Evolutionary conservation across 2,797 vertebrate genomes (phyloP).

Genomic region (Clarias platycephalus): DNA sequence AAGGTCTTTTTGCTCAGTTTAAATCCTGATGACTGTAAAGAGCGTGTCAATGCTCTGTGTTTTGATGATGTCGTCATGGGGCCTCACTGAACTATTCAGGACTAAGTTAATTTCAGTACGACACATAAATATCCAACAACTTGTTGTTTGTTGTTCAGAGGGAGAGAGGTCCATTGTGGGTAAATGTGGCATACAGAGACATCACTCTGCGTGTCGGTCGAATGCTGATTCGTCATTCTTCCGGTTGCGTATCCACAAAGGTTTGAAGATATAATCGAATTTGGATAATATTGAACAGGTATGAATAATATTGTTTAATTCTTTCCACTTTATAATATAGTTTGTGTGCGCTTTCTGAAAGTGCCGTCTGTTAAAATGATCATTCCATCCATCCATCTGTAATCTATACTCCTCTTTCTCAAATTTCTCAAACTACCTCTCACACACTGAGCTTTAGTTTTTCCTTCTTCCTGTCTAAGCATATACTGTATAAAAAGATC

Average conservation of each 20-base stretch:
- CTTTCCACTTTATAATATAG: no score
- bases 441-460: not conserved
- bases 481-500: not conserved
- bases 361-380: no score
- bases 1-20: not conserved
- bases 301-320: not conserved
- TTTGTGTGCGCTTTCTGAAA: no score
- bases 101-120: not conserved
- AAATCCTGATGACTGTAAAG: not conserved
- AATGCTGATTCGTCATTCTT: not conserved
- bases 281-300: not conserved
- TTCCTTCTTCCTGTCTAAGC: not conserved
- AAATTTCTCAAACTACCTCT: not conserved
- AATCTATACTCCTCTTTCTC: no score
- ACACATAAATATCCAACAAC: not conserved
- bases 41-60: no score
- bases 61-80: not conserved
- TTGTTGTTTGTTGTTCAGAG: not conserved
- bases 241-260: not conserved
- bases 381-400: no score
- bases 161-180: not conserved
- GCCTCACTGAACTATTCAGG: not conserved
- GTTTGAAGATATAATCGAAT: not conserved
- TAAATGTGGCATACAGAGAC: not conserved
- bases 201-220: not conserved